Percentiles rank a stretch among this genome's conserved stretches.
Evolutionary conservation across 2,888 invertebrate genomes (phyloP).

Genomic region (Netelia melanura): DNA sequence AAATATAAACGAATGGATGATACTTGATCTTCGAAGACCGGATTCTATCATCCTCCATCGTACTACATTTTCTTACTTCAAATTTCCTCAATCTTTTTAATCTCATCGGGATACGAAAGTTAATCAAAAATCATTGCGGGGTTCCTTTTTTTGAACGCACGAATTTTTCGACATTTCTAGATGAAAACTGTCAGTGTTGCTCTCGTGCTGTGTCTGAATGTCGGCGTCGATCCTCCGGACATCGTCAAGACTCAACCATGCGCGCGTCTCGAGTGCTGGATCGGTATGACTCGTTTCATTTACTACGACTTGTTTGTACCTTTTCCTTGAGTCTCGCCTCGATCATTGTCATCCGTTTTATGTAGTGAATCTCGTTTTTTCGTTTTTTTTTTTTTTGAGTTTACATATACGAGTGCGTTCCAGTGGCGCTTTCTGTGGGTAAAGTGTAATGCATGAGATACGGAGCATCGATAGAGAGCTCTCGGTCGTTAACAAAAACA

Average conservation of each 20-base stretch:
- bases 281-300: conserved; percentile 87
- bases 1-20: background rate
- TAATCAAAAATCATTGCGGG: background rate
- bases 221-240: conserved; percentile 99
- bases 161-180: conserved; percentile 85
- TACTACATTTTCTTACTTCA: background rate
- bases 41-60: background rate
- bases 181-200: conserved; percentile 99
- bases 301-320: background rate
- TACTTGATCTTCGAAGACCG: background rate
- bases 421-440: background rate
- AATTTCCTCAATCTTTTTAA: background rate
- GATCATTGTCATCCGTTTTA: conserved; percentile 71
- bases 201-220: conserved; percentile 97
- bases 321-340: conserved; percentile 67
- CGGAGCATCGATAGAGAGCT: no score
- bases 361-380: conserved; percentile 68
- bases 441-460: no score
- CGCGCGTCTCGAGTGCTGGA: conserved; percentile 98
- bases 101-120: background rate
- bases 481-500: no score
- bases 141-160: background rate
- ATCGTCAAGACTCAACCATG: conserved; percentile 98
- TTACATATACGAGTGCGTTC: conserved; percentile 66
- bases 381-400: conserved; percentile 64